Evolutionary conservation across 2,113 vertebrate species (phyloP), one percentile per base, ranked within the genome.

Genomic region (Lagenorhynchus albirostris): DNA sequence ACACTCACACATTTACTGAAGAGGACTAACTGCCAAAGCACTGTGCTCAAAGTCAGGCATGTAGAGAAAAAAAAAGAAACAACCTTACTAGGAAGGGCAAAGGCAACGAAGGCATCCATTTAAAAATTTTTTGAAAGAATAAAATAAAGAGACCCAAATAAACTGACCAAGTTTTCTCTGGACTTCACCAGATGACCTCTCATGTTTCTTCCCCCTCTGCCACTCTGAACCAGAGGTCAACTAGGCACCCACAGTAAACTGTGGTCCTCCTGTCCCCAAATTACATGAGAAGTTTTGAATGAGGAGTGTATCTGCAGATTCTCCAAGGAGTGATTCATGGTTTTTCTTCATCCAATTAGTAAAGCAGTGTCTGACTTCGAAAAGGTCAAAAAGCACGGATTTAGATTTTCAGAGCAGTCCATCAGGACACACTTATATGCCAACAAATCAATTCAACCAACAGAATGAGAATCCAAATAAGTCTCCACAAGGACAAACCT

Each of bases 391-490:
- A 87, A 65, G 90, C 55, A 63, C 14, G 3, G 20, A 79, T 71
- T 80, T 3, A 84, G 82, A 88, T 89, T 68, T 74, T 84, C 86
- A 63, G 74, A 70, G 81, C 65, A 76, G 91, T 80, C 97, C 86
- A 91, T 71, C 71, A 96, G 87, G 70, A 93, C 74, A 90, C 50
- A 84, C 74, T 77, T 50, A 70, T 55, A 70, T 3, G 67, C 71
- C 85, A 89, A 94, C 41, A 94, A 83, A 93, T 96, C 96, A 83
- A 95, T 91, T 83, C 93, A 38, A 80, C 80, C 94, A 94, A 60
- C 89, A 97, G 92, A 92, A n/a, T 44, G 89, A 92, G 96, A 96
- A 94, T 87, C 60, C 89, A 94, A 82, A 89, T 71, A 71, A 86
- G 94, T 44, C 62, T 90, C 80, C 81, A 60, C 84, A 82, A 93